These are phyloP conservation scores for Channa maculata DNA, from an alignment of 2,113 vertebrate species.

Conservation along the genomic window DNA sequence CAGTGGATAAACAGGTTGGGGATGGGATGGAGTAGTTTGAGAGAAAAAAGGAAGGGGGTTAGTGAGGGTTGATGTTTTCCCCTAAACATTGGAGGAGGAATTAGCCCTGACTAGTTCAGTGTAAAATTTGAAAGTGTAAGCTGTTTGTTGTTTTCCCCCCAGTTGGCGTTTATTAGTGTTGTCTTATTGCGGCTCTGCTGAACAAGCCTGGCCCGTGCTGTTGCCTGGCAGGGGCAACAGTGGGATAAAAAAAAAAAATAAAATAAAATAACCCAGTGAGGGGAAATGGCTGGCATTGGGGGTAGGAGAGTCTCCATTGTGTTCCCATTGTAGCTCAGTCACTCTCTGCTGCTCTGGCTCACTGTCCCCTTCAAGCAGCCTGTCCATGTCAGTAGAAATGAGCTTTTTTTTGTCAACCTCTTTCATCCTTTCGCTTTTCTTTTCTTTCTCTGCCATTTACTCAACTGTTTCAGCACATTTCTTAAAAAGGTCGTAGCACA, in stretches of 20 bases:
- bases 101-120: conserved; percentile 76
- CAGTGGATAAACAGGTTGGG: conserved; percentile 86
- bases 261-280: conserved; percentile 47
- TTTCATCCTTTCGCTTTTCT: conserved; percentile 59
- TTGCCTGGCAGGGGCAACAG: conserved; percentile 64
- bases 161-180: conserved; percentile 77
- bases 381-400: conserved; percentile 77
- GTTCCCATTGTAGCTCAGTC: conserved; percentile 77
- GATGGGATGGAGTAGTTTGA: conserved; percentile 55
- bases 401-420: conserved; percentile 56
- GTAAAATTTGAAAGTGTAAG: conserved; percentile 75
- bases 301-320: conserved; percentile 69
- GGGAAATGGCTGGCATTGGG: conserved; percentile 66
- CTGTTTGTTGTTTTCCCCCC: conserved; percentile 62
- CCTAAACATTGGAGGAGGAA: conserved; percentile 71
- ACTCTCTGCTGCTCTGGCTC: conserved; percentile 79
- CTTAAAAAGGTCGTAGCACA: conserved; percentile 53
- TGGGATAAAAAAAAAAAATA: conserved; percentile 62
- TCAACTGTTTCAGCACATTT: conserved; percentile 63
- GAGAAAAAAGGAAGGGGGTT: conserved; percentile 41
- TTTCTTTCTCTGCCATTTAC: conserved; percentile 51
- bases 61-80: conserved; percentile 59
- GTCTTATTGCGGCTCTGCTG: conserved; percentile 75
- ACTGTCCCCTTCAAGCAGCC: conserved; percentile 67
- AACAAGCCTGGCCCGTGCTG: conserved; percentile 64